These are phyloP conservation scores for Macrobrachium nipponense DNA, from an alignment of 1,140 invertebrate species.

Conservation along the genomic window DNA sequence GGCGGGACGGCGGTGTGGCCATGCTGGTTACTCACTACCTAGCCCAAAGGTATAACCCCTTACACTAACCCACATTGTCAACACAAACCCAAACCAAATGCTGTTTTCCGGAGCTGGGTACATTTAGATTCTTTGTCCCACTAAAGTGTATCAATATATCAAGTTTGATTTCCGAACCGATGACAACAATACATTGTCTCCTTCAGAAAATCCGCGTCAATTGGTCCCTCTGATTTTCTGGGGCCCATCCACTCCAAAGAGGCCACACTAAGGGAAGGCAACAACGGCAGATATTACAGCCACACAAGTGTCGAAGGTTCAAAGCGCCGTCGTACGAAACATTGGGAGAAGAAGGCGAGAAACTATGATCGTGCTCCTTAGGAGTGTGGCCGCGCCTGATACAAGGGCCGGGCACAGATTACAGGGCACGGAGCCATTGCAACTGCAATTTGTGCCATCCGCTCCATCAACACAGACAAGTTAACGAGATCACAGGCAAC, in stretches of 20 bases:
- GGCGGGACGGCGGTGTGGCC: conserved; percentile 32
- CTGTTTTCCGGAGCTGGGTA: no score
- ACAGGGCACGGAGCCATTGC: conserved; percentile 60
- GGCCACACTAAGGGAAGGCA: no score
- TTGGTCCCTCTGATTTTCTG: no score
- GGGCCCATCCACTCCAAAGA: no score
- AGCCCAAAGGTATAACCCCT: background rate
- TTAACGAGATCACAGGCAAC: conserved; percentile 62
- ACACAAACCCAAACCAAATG: background rate
- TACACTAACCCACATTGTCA: background rate
- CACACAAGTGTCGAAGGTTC: no score
- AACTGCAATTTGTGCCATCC: conserved; percentile 61
- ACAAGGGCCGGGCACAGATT: conserved; percentile 58
- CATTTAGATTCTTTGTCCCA: no score
- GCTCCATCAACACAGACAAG: conserved; percentile 62
- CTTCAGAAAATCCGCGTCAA: no score
- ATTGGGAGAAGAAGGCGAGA: conserved; percentile 49
- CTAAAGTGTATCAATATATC: no score
- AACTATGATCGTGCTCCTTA: conserved; percentile 15
- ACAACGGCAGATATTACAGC: no score
- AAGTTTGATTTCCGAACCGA: no score
- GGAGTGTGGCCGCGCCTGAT: conserved; percentile 31
- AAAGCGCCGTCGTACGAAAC: conserved; percentile 39
- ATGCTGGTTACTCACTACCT: background rate
- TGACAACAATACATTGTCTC: no score